A percentile compares a stretch with the other conserved stretches of the same genome.
Evolutionary conservation across 2,888 invertebrate genomes (phyloP).

Genomic region (Chydorus sphaericus): DNA sequence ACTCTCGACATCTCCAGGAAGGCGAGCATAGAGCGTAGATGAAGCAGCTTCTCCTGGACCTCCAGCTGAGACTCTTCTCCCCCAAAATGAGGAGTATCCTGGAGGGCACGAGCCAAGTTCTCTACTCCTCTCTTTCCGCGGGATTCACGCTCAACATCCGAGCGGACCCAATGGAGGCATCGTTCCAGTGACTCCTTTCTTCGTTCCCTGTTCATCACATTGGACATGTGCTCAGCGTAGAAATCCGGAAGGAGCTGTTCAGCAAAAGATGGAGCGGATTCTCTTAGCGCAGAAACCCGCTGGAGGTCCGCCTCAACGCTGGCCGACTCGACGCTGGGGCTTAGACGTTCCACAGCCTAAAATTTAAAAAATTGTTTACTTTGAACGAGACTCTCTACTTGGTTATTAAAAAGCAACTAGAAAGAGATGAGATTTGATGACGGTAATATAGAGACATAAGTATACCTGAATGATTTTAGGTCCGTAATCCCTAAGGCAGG

Average conservation of each 20-base stretch:
- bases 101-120: conserved; percentile 73
- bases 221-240: conserved; percentile 84
- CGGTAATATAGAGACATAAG: not conserved
- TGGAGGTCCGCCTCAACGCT: conserved; percentile 48
- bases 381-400: not conserved
- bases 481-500: conserved; percentile 49
- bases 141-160: conserved; percentile 75
- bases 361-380: conserved; percentile 25
- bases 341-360: conserved; percentile 52
- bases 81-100: conserved; percentile 70
- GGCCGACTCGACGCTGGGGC: conserved; percentile 45
- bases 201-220: conserved; percentile 82
- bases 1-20: conserved; percentile 80
- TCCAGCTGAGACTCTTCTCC: conserved; percentile 80
- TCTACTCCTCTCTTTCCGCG: conserved; percentile 79
- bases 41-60: conserved; percentile 78
- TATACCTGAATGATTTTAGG: conserved; percentile 42
- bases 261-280: conserved; percentile 47
- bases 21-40: conserved; percentile 81
- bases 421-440: not conserved
- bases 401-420: too few relatives aligned
- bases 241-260: conserved; percentile 86
- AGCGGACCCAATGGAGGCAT: conserved; percentile 66
- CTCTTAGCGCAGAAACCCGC: conserved; percentile 44
- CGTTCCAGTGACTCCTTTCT: conserved; percentile 74